Percentiles rank a stretch among this genome's conserved stretches.
phyloP scores from a whole-genome alignment of 2,113 vertebrate genomes.

The Dasyornis broadbenti region DNA sequence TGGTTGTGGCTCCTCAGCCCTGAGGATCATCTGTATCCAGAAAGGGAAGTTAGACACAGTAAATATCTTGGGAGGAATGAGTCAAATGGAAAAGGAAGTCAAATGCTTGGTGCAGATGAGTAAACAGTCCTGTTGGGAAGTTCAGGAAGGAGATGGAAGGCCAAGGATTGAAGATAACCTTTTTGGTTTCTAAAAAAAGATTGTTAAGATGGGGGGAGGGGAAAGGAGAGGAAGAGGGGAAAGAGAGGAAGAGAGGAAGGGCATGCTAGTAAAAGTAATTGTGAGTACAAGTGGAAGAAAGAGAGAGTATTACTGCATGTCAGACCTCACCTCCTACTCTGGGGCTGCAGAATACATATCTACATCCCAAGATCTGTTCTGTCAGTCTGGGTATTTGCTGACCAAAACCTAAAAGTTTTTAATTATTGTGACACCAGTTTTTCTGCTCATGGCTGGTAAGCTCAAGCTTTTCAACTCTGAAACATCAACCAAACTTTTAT shows the following conservation, averaged over 20 bases:
- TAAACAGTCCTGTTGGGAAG: neutral
- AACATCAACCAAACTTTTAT: neutral
- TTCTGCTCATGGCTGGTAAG: neutral
- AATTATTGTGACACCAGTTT: neutral
- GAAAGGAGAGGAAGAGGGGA: neutral
- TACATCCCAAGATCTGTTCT: neutral
- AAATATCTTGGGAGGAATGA: neutral
- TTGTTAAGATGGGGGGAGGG: neutral
- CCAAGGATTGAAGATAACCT: neutral
- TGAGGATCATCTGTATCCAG: neutral
- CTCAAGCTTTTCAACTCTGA: neutral
- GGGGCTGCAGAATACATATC: neutral
- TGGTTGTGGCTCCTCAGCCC: neutral
- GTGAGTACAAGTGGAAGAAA: neutral
- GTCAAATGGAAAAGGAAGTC: conserved; percentile 18
- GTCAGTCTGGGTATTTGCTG: neutral
- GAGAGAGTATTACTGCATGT: neutral
- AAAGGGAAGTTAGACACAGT: neutral
- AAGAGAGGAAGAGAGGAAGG: neutral
- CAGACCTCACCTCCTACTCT: neutral
- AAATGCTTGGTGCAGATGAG: neutral
- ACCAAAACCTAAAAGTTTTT: neutral
- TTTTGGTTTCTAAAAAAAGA: neutral
- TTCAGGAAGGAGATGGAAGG: neutral
- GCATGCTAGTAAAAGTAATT: neutral